A percentile compares a stretch with the other conserved stretches of the same genome.
Conservation (phyloP, 2,888 invertebrate species). For the Trichogramma dendrolimi region DNA sequence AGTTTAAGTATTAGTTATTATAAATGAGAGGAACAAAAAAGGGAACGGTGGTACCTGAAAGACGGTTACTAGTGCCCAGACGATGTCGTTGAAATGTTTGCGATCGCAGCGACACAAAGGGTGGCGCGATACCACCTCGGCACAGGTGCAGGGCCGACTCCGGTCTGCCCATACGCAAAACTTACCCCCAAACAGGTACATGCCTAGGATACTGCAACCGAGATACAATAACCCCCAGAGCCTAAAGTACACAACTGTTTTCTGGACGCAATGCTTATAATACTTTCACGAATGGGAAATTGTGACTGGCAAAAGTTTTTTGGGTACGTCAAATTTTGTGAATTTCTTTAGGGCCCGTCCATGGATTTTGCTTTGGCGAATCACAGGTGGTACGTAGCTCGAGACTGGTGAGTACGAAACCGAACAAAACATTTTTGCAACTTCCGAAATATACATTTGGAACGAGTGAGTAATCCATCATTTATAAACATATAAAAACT, state of each 20-base stretch:
- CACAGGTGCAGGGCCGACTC: slow-evolving; percentile 85
- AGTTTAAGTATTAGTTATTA: background rate
- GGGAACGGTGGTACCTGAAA: slow-evolving; percentile 73
- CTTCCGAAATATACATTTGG: no score
- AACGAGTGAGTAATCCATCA: no score
- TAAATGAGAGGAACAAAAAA: slow-evolving; percentile 16
- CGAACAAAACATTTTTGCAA: no score
- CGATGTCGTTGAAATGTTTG: slow-evolving; percentile 98
- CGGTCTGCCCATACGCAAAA: slow-evolving; percentile 96
- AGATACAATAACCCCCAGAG: slow-evolving; percentile 47
- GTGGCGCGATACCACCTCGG: slow-evolving; percentile 83
- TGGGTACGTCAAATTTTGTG: no score
- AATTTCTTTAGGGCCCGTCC: no score
- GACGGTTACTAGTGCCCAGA: slow-evolving; percentile 95
- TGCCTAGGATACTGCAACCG: slow-evolving; percentile 92
- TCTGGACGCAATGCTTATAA: slow-evolving; percentile 4
- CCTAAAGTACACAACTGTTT: slow-evolving; percentile 44
- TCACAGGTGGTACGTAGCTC: no score
- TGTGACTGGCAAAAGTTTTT: no score
- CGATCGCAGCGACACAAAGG: slow-evolving; percentile 92
- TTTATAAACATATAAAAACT: no score
- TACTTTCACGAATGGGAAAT: no score
- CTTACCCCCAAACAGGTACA: slow-evolving; percentile 99
- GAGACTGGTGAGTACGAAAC: no score
- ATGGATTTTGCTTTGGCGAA: no score